Base-by-base conservation (phyloP, 2,888 invertebrate species). In the Caenorhabditis uteleia region DNA sequence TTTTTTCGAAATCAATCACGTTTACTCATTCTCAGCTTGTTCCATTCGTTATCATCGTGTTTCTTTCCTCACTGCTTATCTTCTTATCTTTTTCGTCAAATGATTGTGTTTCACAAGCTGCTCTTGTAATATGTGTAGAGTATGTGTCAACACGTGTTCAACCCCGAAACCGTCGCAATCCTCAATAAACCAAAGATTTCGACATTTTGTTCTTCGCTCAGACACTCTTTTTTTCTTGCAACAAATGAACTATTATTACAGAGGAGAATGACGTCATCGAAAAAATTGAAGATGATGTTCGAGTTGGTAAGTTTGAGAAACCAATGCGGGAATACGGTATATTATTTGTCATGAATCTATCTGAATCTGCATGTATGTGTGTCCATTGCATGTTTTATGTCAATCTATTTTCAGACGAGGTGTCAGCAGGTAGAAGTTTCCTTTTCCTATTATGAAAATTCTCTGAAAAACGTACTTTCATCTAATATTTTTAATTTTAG, bases 111-210 rank as follows among this genome's bases (percentile, higher is more conserved):
- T n/a, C n/a, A n/a, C n/a, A n/a, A n/a, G n/a, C n/a, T n/a, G n/a
- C n/a, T n/a, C n/a, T n/a, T 7, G 36, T 18, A 14, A 20, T 36
- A 43, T 10, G 55, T 61, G 61, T 62, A 50, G 55, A 62, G 62
- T 62, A 62, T 62, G 50, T 62, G 62, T 62, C 56, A 62, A 62
- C 56, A 62, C 56, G 51, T 62, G 62, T 62, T 62, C 62, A 33
- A 40, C 34, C 36, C 48, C 20, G 4, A 40, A 23, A n/a, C n/a
- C n/a, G 16, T 14, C 39, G 25, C 36, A 48, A 31, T 38, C 31
- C 44, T 44, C 39, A 45, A 53, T 29, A 49, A 55, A 50, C 46
- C 58, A 58, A 58, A 58, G 58, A 58, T 51, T 58, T n/a, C 39
- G 12, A 38, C 23, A 38, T 47, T 29, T 44, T 38, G 44, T 25